Conservation (phyloP, 2,797 vertebrate species). For the Pyrocephalus nanus region DNA sequence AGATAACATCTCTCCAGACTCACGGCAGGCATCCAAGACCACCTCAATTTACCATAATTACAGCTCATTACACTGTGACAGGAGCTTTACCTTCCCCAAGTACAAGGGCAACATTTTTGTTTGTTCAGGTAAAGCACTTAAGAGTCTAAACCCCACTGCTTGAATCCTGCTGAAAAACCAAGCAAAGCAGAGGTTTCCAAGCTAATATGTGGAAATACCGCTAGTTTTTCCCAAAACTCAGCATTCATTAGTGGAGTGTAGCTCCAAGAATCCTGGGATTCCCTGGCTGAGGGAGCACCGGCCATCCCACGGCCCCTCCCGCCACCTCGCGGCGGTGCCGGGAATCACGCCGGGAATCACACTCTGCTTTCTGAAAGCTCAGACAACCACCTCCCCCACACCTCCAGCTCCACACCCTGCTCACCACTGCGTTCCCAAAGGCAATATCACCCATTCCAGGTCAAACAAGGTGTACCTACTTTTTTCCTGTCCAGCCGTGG, state of each 20-base stretch:
- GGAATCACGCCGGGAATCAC: not conserved
- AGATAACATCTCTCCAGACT: not conserved
- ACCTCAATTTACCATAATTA: not conserved
- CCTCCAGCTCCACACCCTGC: not conserved
- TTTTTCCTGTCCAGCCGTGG: conserved; percentile 97
- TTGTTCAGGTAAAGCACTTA: not conserved
- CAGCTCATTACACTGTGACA: not conserved
- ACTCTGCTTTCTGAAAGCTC: accelerated
- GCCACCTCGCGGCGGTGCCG: not conserved
- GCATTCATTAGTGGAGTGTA: accelerated
- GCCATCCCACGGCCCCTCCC: not conserved
- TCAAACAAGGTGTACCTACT: conserved; percentile 62
- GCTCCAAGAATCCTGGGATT: not conserved
- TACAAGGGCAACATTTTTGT: not conserved
- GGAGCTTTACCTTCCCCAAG: not conserved
- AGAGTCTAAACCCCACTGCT: not conserved
- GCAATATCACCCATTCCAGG: not conserved
- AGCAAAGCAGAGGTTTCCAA: not conserved
- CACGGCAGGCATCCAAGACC: not conserved
- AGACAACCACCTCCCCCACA: not conserved
- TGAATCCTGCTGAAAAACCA: not conserved
- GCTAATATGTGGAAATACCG: not conserved
- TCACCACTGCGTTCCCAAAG: not conserved
- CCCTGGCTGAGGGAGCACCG: too few relatives aligned
- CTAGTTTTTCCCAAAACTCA: not conserved